Evolutionary conservation across 1,140 invertebrate species (phyloP).

Genomic region (Drosophila lacteicornis): DNA sequence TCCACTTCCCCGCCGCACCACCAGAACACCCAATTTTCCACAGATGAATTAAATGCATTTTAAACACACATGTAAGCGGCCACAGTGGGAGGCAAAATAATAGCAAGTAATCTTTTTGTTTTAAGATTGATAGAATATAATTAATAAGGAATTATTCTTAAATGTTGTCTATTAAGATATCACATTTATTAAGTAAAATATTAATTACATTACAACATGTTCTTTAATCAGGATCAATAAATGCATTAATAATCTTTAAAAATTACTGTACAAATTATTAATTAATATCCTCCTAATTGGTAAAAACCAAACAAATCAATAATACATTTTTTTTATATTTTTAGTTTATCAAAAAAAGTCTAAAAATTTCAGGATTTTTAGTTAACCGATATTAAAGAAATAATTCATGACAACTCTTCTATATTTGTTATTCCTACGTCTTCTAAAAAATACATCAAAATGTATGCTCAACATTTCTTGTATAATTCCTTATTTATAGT

Average conservation of each 20-base stretch:
- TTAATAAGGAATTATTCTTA: too few relatives aligned
- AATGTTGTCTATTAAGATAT: too few relatives aligned
- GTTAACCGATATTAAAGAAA: too few relatives aligned
- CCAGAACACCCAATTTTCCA: conserved; percentile 63
- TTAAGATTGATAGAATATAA: too few relatives aligned
- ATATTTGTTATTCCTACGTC: neutral
- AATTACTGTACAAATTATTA: too few relatives aligned
- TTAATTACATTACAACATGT: too few relatives aligned
- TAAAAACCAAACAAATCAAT: neutral
- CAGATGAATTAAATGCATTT: conserved; percentile 69
- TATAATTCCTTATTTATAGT: too few relatives aligned
- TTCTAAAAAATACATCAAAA: neutral
- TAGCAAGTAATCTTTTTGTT: neutral
- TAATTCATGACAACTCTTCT: neutral
- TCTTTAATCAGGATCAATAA: neutral
- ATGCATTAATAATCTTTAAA: neutral
- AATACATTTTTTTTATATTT: too few relatives aligned
- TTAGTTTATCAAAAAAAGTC: too few relatives aligned
- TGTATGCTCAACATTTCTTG: too few relatives aligned
- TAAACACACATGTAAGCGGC: conserved; percentile 32
- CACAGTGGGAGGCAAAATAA: conserved; percentile 20
- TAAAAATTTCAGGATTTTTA: too few relatives aligned
- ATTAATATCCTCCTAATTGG: neutral
- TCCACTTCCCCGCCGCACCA: conserved; percentile 13
- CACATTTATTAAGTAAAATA: too few relatives aligned